Evolutionary conservation across 2,797 vertebrate genomes (phyloP).

Genomic region (Sebastes hopkinsi): DNA sequence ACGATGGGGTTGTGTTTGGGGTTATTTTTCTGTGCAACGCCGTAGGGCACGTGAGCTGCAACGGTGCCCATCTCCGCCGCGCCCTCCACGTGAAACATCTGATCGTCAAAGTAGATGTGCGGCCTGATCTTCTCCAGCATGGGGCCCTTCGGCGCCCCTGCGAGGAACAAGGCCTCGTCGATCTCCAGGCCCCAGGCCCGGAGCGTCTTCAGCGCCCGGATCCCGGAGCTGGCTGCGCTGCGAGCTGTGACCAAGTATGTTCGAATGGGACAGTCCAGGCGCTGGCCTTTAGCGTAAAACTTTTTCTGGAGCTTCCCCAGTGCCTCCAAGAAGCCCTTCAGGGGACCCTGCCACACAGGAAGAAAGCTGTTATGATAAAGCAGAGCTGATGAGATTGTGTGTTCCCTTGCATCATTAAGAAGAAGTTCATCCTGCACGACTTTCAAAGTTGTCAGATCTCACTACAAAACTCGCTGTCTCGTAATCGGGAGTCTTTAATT

Average conservation of each 20-base stretch:
- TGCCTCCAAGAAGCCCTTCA: constrained; percentile 94
- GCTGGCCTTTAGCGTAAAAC: constrained; percentile 93
- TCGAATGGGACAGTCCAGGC: constrained; percentile 94
- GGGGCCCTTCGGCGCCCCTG: constrained; percentile 94
- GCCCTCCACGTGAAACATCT: constrained; percentile 98
- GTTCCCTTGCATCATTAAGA: neutral
- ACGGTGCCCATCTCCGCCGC: constrained; percentile 93
- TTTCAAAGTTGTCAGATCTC: too few relatives aligned
- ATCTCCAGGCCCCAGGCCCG: constrained; percentile 97
- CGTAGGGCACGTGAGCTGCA: constrained; percentile 96
- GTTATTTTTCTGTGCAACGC: constrained; percentile 87
- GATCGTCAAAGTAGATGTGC: constrained; percentile 98
- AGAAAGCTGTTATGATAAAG: neutral
- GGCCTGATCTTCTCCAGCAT: constrained; percentile 96
- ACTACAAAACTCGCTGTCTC: too few relatives aligned
- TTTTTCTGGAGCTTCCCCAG: constrained; percentile 97
- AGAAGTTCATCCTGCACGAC: too few relatives aligned
- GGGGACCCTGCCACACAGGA: constrained; percentile 85
- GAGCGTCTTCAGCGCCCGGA: constrained; percentile 95
- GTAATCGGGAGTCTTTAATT: too few relatives aligned
- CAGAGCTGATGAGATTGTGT: neutral
- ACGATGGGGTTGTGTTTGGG: constrained; percentile 54
- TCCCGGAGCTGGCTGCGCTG: constrained; percentile 95
- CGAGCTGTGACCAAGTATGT: constrained; percentile 96
- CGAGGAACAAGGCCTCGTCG: constrained; percentile 94